Base-by-base conservation (phyloP, 2,113 vertebrate genomes). In the Zosterops pallidus region DNA sequence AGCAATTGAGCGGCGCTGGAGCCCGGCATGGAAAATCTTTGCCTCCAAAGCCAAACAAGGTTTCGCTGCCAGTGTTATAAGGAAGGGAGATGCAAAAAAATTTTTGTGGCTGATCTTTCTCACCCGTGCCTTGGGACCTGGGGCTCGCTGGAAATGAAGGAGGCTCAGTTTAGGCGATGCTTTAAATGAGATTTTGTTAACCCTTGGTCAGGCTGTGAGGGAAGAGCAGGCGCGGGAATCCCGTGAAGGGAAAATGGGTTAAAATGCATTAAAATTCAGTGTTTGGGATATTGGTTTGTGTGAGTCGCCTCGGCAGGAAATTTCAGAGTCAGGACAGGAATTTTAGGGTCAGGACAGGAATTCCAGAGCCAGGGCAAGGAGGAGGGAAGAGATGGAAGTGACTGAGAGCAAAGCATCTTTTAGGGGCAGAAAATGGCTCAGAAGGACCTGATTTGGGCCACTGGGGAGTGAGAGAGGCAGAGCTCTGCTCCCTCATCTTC, bases 11-110 rank as follows among this genome's bases (percentile, higher is more conserved):
- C 33, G 4, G 93, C 1, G 12, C 52, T 96, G 96, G 93, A 97
- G 90, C 90, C 56, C 18, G 9, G 68, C 7, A 18, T 94, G 96
- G 95, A 97, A 97, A 97, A 96, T 95, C 60, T 83, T 88, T 90
- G 46, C 90, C 28, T 83, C 14, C 21, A 4, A 81, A 95, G 93
- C 92, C 93, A 94, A 96, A 86, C 64, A 68, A 93, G 85, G 28
- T 77, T 96, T 91, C 76, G 31, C 68, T 83, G 93, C 92, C 94
- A 89, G 96, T 3, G 95, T 47, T 90, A 90, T n/a, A 12, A 91
- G 94, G 93, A 71, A 86, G 79, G n/a, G 87, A 47, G 84, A 94
- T 24, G 89, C 50, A 9, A 11, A 39, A 39, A 39, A 2, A 46
- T 78, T 93, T 64, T 84, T 93, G 83, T 68, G 88, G 92, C 83